phyloP scores from a whole-genome alignment of 2,113 vertebrate species.

The Anas platyrhynchos region DNA sequence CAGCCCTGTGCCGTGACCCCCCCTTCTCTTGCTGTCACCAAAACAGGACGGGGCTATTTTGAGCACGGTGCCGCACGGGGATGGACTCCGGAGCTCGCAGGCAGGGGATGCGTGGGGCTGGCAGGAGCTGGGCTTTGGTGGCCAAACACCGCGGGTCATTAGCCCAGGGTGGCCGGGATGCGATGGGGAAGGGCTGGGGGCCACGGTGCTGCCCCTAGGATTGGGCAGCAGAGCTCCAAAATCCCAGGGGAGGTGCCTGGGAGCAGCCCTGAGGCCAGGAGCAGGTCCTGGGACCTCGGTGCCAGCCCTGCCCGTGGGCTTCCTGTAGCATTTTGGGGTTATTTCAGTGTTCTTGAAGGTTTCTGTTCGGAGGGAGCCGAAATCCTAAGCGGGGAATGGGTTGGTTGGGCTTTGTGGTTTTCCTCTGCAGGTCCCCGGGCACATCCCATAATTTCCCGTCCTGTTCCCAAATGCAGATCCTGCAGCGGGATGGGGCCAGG shows the following conservation, averaged over 20 bases:
- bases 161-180: too few relatives aligned
- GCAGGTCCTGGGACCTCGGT: background rate
- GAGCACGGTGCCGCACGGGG: background rate
- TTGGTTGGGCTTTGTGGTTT: background rate
- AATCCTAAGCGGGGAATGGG: background rate
- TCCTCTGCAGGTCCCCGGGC: background rate
- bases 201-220: background rate
- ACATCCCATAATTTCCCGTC: background rate
- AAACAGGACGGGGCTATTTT: background rate
- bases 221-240: too few relatives aligned
- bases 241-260: fast-evolving
- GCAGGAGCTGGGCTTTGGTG: too few relatives aligned
- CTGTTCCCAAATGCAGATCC: background rate
- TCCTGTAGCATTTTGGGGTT: background rate
- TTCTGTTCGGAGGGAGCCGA: background rate
- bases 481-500: background rate
- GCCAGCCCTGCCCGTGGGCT: background rate
- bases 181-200: too few relatives aligned
- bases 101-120: too few relatives aligned
- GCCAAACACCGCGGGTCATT: too few relatives aligned
- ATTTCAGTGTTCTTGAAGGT: too few relatives aligned
- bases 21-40: background rate
- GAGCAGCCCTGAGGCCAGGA: background rate
- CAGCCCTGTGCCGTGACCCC: background rate
- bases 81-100: too few relatives aligned